phyloP scores from a whole-genome alignment of 2,888 invertebrate species.

The Polydesmus complanatus region DNA sequence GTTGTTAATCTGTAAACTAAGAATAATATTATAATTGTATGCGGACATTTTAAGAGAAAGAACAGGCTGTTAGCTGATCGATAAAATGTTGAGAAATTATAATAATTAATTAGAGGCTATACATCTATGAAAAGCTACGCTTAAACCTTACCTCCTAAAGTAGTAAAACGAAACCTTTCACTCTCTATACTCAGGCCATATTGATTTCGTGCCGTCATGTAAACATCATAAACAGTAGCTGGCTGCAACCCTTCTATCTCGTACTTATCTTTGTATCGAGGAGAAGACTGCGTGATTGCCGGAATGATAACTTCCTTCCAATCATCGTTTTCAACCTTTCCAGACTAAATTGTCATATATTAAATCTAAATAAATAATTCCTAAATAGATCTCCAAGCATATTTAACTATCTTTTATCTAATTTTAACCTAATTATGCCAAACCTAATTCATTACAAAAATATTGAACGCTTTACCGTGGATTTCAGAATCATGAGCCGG shows the following conservation, averaged over 20 bases:
- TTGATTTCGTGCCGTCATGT: background rate
- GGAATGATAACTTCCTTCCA: constrained; percentile 1
- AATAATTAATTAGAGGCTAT: too few relatives aligned
- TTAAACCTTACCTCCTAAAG: constrained; percentile 9
- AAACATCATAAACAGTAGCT: constrained; percentile 4
- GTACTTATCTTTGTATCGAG: background rate
- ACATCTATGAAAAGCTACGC: too few relatives aligned
- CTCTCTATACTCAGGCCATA: background rate
- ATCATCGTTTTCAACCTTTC: background rate
- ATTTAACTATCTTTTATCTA: background rate
- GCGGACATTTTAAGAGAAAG: too few relatives aligned
- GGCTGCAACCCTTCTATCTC: background rate
- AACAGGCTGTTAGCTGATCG: too few relatives aligned
- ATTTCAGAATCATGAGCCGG: background rate
- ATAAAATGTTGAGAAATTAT: too few relatives aligned
- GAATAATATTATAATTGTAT: too few relatives aligned
- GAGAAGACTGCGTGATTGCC: background rate
- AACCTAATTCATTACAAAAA: too few relatives aligned
- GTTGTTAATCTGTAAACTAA: too few relatives aligned
- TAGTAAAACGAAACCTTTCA: constrained; percentile 5
- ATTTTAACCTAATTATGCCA: background rate
- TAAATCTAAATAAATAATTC: background rate
- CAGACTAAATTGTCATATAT: background rate
- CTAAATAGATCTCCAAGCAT: background rate
- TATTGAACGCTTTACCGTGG: too few relatives aligned